Percentiles rank a stretch among this genome's conserved stretches.
phyloP scores from a whole-genome alignment of 2,888 invertebrate genomes.

The Hybos culiciformis region DNA sequence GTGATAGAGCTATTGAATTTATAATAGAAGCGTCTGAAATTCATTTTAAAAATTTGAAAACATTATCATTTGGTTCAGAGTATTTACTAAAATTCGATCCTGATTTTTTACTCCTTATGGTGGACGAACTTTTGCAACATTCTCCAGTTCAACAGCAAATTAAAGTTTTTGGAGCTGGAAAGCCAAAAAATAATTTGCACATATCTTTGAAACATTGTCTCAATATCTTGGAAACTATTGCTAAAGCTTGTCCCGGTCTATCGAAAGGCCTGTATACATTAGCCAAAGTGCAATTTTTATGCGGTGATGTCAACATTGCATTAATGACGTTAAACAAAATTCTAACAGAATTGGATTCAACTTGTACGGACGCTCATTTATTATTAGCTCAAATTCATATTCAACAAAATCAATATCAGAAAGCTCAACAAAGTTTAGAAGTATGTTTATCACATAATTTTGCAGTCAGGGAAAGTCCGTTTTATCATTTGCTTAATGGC shows the following conservation, averaged over 20 bases:
- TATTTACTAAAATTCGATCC: constrained; percentile 70
- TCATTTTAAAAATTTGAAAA: constrained; percentile 39
- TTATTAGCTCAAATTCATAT: constrained; percentile 76
- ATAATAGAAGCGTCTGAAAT: constrained; percentile 49
- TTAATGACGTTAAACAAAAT: constrained; percentile 57
- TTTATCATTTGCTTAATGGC: constrained; percentile 79
- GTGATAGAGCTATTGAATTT: constrained; percentile 41
- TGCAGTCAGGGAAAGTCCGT: constrained; percentile 76
- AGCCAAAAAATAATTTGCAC: constrained; percentile 38
- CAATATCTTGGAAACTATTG: constrained; percentile 55
- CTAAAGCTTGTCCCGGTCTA: constrained; percentile 71
- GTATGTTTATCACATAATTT: constrained; percentile 86
- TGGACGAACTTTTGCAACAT: constrained; percentile 60
- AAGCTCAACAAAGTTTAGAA: constrained; percentile 77
- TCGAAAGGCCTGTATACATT: constrained; percentile 51
- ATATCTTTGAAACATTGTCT: constrained; percentile 44
- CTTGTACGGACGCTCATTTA: constrained; percentile 70
- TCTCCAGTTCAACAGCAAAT: constrained; percentile 49
- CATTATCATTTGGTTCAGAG: constrained; percentile 54
- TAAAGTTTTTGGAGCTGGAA: constrained; percentile 25
- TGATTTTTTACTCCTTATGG: constrained; percentile 68
- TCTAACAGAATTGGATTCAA: constrained; percentile 58
- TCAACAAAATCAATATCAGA: constrained; percentile 50
- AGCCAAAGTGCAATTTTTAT: constrained; percentile 67
- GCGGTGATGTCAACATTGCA: constrained; percentile 62